A percentile compares a stretch with the other conserved stretches of the same genome.
These are phyloP conservation scores for Syngnathus floridae DNA, from an alignment of 2,113 vertebrate genomes.

Conservation along the genomic window DNA sequence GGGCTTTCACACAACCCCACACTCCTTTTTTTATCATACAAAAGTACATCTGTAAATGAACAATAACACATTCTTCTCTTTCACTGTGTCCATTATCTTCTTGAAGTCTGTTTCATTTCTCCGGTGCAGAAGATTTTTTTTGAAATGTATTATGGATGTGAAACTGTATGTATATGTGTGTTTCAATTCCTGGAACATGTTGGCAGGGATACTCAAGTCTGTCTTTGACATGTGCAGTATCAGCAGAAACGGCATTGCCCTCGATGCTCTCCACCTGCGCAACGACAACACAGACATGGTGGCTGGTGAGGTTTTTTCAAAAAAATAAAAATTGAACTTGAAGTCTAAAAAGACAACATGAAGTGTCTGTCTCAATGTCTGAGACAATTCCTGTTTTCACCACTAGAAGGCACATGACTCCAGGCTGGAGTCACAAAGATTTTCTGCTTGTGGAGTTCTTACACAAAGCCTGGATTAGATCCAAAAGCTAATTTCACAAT, in stretches of 20 bases:
- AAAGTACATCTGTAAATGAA: background rate
- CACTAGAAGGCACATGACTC: slow-evolving; percentile 39
- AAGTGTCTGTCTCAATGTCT: background rate
- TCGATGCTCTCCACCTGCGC: background rate
- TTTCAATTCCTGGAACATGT: background rate
- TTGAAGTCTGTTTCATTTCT: background rate
- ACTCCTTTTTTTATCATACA: background rate
- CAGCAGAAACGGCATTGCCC: background rate
- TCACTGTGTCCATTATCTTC: background rate
- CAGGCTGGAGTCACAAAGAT: background rate
- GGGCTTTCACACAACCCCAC: background rate
- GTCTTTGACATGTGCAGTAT: background rate
- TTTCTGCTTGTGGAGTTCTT: background rate
- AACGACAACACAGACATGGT: background rate
- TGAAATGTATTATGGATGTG: background rate
- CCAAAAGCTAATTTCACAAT: slow-evolving; percentile 21
- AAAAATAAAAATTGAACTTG: background rate
- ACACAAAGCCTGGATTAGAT: slow-evolving; percentile 7
- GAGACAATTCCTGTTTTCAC: background rate
- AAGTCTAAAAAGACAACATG: background rate
- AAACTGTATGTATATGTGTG: background rate
- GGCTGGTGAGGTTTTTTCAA: background rate
- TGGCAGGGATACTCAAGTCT: background rate
- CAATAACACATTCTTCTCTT: background rate
- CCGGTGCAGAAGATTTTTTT: background rate